Evolutionary conservation across 2,888 invertebrate species (phyloP).

Genomic region (Polydrusus tereticollis): DNA sequence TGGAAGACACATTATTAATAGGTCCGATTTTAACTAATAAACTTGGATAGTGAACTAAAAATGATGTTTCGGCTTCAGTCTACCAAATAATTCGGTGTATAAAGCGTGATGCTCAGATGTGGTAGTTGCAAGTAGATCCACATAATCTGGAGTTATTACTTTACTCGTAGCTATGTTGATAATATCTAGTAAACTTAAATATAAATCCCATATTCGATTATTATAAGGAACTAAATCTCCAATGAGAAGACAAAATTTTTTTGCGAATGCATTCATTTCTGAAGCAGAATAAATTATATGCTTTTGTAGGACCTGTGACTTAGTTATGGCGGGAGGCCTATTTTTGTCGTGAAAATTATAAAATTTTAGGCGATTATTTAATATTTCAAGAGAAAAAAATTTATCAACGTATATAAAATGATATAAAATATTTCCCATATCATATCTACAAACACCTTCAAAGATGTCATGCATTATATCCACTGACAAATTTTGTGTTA

Average conservation of each 20-base stretch:
- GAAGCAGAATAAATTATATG: not conserved
- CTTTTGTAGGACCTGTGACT: not conserved
- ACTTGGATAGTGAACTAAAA: constrained; percentile 4
- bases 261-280: not conserved
- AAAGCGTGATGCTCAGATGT: not conserved
- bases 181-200: not conserved
- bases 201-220: not conserved
- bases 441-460: not conserved
- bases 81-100: constrained; percentile 7
- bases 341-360: not conserved
- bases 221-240: not conserved
- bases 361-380: constrained; percentile 2
- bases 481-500: not conserved
- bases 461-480: constrained; percentile 7
- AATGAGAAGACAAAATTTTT: not conserved
- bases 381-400: not conserved
- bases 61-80: not conserved
- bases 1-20: constrained; percentile 23
- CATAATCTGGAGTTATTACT: not conserved
- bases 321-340: not conserved
- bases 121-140: not conserved
- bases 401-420: constrained; percentile 1
- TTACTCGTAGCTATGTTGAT: not conserved
- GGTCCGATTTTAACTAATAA: not conserved
- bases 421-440: constrained; percentile 2